phyloP scores from a whole-genome alignment of 2,113 vertebrate genomes.

The Podocnemis expansa region DNA sequence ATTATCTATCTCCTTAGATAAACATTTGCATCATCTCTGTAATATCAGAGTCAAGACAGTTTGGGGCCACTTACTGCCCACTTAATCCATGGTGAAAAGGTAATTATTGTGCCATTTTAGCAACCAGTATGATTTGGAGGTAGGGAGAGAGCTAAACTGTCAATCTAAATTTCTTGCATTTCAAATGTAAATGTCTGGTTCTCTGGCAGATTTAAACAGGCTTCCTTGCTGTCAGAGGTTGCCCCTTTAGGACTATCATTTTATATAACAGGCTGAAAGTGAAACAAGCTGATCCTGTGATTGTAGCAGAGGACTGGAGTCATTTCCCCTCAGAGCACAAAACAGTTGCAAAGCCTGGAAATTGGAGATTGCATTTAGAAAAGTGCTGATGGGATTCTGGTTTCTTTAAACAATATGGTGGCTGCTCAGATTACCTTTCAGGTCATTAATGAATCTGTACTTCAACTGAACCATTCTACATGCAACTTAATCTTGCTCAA shows the following conservation, averaged over 20 bases:
- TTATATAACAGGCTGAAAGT: conserved; percentile 31
- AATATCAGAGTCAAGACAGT: neutral
- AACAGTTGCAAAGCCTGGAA: conserved; percentile 66
- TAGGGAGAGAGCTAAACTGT: conserved; percentile 22
- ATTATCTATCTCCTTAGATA: neutral
- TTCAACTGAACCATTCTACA: conserved; percentile 51
- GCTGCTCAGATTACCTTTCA: conserved; percentile 55
- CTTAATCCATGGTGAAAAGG: neutral
- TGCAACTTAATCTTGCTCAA: conserved; percentile 60
- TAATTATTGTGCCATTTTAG: conserved; percentile 23
- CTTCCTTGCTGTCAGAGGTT: neutral
- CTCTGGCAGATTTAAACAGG: conserved; percentile 21
- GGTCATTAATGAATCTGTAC: conserved; percentile 61
- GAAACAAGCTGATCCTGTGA: conserved; percentile 50
- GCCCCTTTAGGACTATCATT: neutral
- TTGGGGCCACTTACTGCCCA: neutral
- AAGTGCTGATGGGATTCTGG: conserved; percentile 59
- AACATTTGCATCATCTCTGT: accelerated
- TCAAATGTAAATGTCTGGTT: conserved; percentile 29
- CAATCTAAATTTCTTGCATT: neutral
- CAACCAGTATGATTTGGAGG: neutral
- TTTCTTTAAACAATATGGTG: conserved; percentile 41
- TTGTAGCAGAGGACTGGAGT: conserved; percentile 31
- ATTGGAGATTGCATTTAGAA: conserved; percentile 59
- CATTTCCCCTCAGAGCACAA: conserved; percentile 46